These are phyloP conservation scores for Agrochola litura DNA, from an alignment of 2,888 invertebrate species.

Conservation along the genomic window DNA sequence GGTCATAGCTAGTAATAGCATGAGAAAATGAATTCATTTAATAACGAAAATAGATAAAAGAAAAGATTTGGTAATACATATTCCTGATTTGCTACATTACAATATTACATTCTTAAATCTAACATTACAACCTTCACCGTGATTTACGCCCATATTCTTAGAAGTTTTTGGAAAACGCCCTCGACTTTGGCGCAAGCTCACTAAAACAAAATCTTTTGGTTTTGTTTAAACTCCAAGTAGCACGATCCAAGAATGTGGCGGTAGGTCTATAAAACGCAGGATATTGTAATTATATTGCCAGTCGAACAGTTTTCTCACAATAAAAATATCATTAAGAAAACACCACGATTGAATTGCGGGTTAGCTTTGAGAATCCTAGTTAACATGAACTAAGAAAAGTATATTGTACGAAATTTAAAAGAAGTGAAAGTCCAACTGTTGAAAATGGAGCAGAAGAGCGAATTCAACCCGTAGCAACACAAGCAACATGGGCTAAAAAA, in stretches of 20 bases:
- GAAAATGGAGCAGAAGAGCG: background rate
- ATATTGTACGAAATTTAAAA: background rate
- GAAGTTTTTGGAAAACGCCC: background rate
- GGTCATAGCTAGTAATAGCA: too few relatives aligned
- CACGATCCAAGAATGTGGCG: too few relatives aligned
- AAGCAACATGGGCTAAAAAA: conserved; percentile 40
- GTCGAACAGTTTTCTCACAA: background rate
- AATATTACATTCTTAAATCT: background rate
- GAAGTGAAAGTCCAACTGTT: background rate
- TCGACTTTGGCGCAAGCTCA: too few relatives aligned
- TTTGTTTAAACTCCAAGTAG: background rate
- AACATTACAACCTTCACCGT: background rate
- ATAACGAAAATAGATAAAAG: background rate
- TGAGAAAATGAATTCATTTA: background rate
- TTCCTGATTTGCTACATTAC: background rate
- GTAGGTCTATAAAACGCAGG: background rate
- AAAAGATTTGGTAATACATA: background rate
- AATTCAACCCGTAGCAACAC: background rate
- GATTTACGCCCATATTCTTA: background rate
- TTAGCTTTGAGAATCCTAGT: background rate
- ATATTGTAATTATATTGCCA: too few relatives aligned
- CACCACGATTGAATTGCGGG: background rate
- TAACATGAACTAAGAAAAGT: background rate
- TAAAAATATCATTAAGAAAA: background rate
- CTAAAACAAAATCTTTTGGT: background rate